Evolutionary conservation across 2,888 invertebrate species (phyloP).

Genomic region (Calephelis perditalis): DNA sequence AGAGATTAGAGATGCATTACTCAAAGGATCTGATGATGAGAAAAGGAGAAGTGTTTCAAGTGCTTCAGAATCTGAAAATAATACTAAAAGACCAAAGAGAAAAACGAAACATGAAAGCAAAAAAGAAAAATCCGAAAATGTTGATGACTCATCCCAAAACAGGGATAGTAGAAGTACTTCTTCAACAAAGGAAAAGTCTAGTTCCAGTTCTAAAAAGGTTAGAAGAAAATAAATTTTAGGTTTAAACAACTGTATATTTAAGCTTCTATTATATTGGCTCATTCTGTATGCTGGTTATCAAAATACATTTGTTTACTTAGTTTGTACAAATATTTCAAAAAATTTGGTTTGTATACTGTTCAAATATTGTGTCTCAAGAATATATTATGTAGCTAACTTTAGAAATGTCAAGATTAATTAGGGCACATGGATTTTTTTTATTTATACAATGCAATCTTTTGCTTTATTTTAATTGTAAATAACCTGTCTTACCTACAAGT

Average conservation of each 20-base stretch:
- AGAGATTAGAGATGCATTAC: constrained; percentile 44
- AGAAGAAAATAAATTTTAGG: constrained; percentile 36
- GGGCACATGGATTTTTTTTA: too few species aligned
- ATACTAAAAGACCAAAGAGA: too few species aligned
- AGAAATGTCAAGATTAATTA: too few species aligned
- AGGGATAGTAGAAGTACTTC: constrained; percentile 19
- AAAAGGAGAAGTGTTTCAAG: constrained; percentile 20
- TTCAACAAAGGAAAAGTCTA: constrained; percentile 36
- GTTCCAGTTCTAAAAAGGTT: constrained; percentile 59
- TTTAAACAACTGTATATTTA: neutral
- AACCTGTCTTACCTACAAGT: too few species aligned
- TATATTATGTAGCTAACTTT: too few species aligned
- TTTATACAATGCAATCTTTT: too few species aligned
- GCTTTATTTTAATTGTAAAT: too few species aligned
- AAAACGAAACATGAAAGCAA: constrained; percentile 25
- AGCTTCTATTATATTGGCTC: neutral
- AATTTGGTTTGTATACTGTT: too few species aligned
- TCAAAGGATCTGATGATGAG: constrained; percentile 41
- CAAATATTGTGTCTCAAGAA: too few species aligned
- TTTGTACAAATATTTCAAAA: too few species aligned
- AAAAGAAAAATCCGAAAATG: constrained; percentile 17
- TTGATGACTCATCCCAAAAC: constrained; percentile 3
- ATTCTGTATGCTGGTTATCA: constrained; percentile 9
- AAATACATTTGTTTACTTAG: neutral
- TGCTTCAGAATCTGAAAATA: constrained; percentile 36